Conservation (phyloP, 2,113 vertebrate species). For the Phaethornis superciliosus region DNA sequence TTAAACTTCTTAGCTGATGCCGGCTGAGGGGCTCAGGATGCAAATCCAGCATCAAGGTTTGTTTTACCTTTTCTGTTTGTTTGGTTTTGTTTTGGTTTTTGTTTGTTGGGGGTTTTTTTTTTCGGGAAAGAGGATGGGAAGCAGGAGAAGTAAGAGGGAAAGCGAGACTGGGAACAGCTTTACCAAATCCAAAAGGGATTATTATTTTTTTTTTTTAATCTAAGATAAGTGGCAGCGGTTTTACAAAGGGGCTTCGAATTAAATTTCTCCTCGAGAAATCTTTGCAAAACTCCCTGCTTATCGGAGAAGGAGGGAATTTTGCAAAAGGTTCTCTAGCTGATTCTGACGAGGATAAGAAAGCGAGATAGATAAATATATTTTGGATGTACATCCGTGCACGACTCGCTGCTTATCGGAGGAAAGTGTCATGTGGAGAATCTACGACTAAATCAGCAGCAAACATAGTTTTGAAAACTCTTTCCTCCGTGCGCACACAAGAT, state of each 20-base stretch:
- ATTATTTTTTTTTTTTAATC: neutral
- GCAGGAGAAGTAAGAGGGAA: neutral
- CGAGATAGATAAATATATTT: conserved; percentile 5
- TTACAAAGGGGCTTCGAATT: neutral
- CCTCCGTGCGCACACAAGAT: neutral
- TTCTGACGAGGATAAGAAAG: neutral
- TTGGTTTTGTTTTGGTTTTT: too few species aligned
- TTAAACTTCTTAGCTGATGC: conserved; percentile 37
- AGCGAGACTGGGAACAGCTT: neutral
- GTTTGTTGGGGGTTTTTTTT: neutral
- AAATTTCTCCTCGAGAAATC: neutral
- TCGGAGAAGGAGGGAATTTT: neutral
- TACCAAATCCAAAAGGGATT: neutral
- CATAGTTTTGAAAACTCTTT: conserved; percentile 58
- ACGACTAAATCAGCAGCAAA: conserved; percentile 23
- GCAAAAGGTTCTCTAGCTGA: neutral
- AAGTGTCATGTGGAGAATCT: neutral
- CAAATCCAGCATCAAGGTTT: neutral
- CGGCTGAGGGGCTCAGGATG: neutral
- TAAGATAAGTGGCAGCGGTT: neutral
- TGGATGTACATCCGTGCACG: neutral
- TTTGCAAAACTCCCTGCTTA: conserved; percentile 1
- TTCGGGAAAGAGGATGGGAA: neutral
- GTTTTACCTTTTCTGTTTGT: neutral
- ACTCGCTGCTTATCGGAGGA: neutral